Base-by-base conservation (phyloP, 1,140 invertebrate species). In the Drosophila navojoa region DNA sequence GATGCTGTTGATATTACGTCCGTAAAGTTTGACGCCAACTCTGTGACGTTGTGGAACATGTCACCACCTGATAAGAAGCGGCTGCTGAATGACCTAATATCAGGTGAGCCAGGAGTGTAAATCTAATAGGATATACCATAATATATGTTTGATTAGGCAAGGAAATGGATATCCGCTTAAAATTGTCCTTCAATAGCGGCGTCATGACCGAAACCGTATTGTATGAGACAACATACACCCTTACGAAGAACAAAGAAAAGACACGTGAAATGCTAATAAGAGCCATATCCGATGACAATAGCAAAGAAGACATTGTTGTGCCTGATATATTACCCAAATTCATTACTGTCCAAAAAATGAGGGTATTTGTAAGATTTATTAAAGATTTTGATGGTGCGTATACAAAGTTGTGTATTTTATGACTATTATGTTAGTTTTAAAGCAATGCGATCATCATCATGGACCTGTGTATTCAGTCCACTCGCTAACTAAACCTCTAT, bases 11-110 rank as follows among this genome's bases (percentile, higher is more conserved):
- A 99, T 93, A 94, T 99, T 0, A 95, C 95, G 4, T 95, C 96
- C 16, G 94, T 98, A 2, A 94, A 94, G 78, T 93, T 99, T 19
- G 96, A 96, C 87, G 94, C 95, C 13, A 96, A 97, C 89, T 98
- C 98, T 1, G 95, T 96, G 19, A 95, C 95, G 77, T 92, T 96
- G 16, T 99, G 98, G 98, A 95, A 94, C 58, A 98, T 99, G 76
- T 98, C 97, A 44, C 97, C 97, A 5, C 98, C 98, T 0, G 97
- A 97, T 91, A 94, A 95, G 81, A 79, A 94, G n/a, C 94, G 95
- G 10, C 93, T 97, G 62, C 93, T 95, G 47, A 35, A 69, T 22
- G 76, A 92, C 59, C 92, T 82, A 15, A 64, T 64, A 92, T 50
- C 93, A 94, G 72, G 93, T 95, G 52, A 9, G 40, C 42, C 27